Conservation (phyloP, 2,888 invertebrate genomes). For the Eueremaeus valkanovi region DNA sequence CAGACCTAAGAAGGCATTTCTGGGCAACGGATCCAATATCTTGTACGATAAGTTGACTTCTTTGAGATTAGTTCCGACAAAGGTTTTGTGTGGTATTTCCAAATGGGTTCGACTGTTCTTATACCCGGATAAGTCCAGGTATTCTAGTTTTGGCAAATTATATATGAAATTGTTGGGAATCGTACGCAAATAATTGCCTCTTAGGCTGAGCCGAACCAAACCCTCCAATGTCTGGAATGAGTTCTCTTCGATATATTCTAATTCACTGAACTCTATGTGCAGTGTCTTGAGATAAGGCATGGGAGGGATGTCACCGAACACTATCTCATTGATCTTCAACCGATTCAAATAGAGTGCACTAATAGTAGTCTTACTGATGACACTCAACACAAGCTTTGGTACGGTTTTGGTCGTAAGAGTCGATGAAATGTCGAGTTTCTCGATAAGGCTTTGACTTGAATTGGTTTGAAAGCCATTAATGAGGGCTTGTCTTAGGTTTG, state of each 20-base stretch:
- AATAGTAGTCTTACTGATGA: slow-evolving; percentile 39
- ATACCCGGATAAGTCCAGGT: slow-evolving; percentile 40
- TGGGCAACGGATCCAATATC: slow-evolving; percentile 35
- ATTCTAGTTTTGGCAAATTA: slow-evolving; percentile 36
- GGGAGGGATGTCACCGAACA: slow-evolving; percentile 39
- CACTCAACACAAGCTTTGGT: slow-evolving; percentile 35
- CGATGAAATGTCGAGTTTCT: not conserved
- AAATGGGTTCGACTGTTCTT: not conserved
- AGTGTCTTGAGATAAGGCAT: slow-evolving; percentile 40
- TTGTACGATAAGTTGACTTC: slow-evolving; percentile 40
- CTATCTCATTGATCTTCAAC: slow-evolving; percentile 9
- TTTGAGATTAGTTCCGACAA: slow-evolving; percentile 39
- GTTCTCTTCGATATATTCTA: slow-evolving; percentile 38
- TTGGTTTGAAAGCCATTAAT: slow-evolving; percentile 8
- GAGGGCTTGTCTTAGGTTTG: slow-evolving; percentile 10
- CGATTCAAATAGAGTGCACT: slow-evolving; percentile 26
- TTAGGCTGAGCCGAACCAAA: slow-evolving; percentile 26
- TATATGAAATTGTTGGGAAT: slow-evolving; percentile 38
- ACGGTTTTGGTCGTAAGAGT: not conserved
- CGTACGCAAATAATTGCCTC: slow-evolving; percentile 31
- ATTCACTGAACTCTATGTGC: slow-evolving; percentile 37
- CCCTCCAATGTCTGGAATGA: slow-evolving; percentile 32
- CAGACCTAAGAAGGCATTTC: slow-evolving; percentile 39
- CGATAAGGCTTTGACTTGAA: not conserved
- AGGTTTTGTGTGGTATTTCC: slow-evolving; percentile 35